Base-by-base conservation (phyloP, 2,888 invertebrate genomes). In the Zygothrica quintamaculata region DNA sequence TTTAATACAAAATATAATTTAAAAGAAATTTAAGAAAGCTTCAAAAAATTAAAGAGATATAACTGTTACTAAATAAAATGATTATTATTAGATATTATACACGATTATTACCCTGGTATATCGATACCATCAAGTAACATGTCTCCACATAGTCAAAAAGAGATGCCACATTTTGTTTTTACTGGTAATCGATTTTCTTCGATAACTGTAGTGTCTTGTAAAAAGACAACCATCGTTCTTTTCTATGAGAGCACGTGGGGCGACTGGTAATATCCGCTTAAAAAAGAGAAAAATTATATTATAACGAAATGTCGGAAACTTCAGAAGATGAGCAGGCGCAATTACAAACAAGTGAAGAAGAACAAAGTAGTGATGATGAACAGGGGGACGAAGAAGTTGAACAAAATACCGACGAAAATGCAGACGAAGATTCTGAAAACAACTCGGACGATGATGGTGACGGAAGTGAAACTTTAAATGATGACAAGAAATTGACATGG, bases 401-500 rank as follows among this genome's bases (percentile, higher is more conserved):
- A n/a, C 73, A 77, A 3, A 59, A 36, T n/a, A 34, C 48, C 7
- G 59, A 42, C 6, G 31, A 52, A 5, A 51, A 37, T 39, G 67
- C 34, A 5, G 57, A 55, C 1, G 76, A 80, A 25, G 65, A 58
- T 7, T 77, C 65, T 53, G 64, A 44, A 8, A 56, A 47, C n/a
- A 43, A 44, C 2, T 48, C 42, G 1, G 48, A 58, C 1, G 40
- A 60, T 7, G 65, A 16, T 6, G 55, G 18, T 6, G 66, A 70
- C 46, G 59, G 50, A 9, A 46, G 62, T 1, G 61, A 62, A 8
- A 18, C 31, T 2, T 36, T 12, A 29, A 59, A 55, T 26, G 64
- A 29, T 1, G 67, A 88, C 16, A 52, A 77, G 16, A 55, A 67
- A 25, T 77, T 91, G 11, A 91, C 93, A 0, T 94, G 94, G 93